Base-by-base conservation (phyloP, 2,888 invertebrate genomes). In the Acleris laterana region DNA sequence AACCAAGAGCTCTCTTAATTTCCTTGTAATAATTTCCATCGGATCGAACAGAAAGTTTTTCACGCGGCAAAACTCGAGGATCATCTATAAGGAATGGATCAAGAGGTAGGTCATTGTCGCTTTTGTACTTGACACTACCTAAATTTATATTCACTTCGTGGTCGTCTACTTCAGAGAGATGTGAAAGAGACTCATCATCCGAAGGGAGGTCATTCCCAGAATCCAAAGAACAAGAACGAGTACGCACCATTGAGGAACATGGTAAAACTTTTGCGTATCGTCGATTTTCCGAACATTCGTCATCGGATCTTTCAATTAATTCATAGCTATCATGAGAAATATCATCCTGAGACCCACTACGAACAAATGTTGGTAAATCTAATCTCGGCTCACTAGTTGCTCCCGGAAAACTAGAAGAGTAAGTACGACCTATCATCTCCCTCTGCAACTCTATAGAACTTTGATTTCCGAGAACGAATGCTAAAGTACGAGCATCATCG, bases 241-340 rank as follows among this genome's bases (percentile, higher is more conserved):
- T 93, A 76, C 93, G 93, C 60, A 87, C 89, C 70, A 85, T 83
- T n/a, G 89, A 71, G 58, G 81, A 65, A 51, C 80, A 85, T 46
- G 85, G 84, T 61, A 87, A 80, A 62, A 80, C 74, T 61, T 81
- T 78, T 62, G 85, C 79, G 76, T 83, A 88, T 50, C 85, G 82
- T 6, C 83, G 82, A 63, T 79, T 83, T 70, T 90, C 89, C 62
- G 93, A 91, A 67, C 87, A 93, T 77, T 94, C 94, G 78, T 95
- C 96, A 75, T 95, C 95, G 68, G 96, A 95, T 80, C 96, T 96
- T 83, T 97, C 97, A 69, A 97, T 91, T 25, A 97, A 88, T 83
- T 97, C 97, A 84, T 97, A 97, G 77, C 97, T 97, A 84, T 97
- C 97, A 84, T 97, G 97, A 42, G 97, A 97, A 38, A 97, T 90